phyloP scores from a whole-genome alignment of 2,888 invertebrate species.

The Drosophila mayaguana region DNA sequence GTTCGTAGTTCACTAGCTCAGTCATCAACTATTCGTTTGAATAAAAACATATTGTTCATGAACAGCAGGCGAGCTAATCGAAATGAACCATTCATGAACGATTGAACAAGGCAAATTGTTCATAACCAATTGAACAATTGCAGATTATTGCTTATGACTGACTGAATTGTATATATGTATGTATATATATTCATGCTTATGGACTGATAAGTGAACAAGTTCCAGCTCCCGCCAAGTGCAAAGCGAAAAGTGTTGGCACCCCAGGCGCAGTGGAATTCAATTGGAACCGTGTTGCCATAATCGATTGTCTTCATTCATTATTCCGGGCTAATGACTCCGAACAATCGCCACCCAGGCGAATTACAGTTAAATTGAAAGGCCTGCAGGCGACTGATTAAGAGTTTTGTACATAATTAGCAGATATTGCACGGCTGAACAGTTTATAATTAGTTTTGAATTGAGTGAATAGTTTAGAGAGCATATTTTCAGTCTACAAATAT shows the following conservation, averaged over 20 bases:
- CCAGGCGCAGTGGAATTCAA: slow-evolving; percentile 25
- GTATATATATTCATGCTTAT: too few relatives aligned
- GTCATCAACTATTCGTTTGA: not conserved
- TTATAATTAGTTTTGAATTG: not conserved
- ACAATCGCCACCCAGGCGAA: slow-evolving; percentile 33
- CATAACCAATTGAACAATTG: slow-evolving; percentile 2
- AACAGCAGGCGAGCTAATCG: not conserved
- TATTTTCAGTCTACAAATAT: not conserved
- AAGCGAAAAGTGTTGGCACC: slow-evolving; percentile 31
- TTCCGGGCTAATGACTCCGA: slow-evolving; percentile 27
- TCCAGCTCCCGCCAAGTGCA: not conserved
- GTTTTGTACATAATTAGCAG: slow-evolving; percentile 9
- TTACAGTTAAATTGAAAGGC: slow-evolving; percentile 10
- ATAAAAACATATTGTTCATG: not conserved
- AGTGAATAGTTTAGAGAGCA: not conserved
- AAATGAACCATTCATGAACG: slow-evolving; percentile 2
- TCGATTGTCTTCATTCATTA: slow-evolving; percentile 53
- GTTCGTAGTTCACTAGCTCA: not conserved
- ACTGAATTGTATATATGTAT: not conserved
- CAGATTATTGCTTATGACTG: not conserved
- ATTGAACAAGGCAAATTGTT: not conserved
- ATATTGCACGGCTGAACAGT: not conserved
- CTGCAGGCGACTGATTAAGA: slow-evolving; percentile 6
- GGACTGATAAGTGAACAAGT: not conserved
- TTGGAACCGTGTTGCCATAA: slow-evolving; percentile 40